Evolutionary conservation across 2,113 vertebrate species (phyloP).

Genomic region (Cochlearius cochlearius): DNA sequence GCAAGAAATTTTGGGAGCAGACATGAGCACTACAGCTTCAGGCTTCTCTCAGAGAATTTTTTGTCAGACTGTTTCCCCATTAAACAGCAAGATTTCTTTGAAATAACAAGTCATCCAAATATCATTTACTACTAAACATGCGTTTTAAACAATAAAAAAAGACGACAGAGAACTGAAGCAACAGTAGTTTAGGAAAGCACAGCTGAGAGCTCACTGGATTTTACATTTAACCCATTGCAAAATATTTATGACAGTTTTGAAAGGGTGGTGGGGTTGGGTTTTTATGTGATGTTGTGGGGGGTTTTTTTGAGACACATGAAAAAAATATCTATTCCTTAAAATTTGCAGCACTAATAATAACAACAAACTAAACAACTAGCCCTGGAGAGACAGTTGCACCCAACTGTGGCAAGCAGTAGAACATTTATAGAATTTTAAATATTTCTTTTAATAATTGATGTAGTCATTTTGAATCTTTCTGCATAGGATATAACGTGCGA

Average conservation of each 20-base stretch:
- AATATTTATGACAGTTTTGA: constrained; percentile 20
- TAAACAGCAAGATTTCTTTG: background rate
- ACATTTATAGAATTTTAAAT: constrained; percentile 80
- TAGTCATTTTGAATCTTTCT: constrained; percentile 85
- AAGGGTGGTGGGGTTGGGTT: background rate
- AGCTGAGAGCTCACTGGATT: background rate
- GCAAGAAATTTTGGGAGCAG: background rate
- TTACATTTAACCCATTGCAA: background rate
- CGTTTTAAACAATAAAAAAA: background rate
- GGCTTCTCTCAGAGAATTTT: background rate
- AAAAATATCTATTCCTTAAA: constrained; percentile 51
- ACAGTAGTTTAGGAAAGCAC: background rate
- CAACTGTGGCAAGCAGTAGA: constrained; percentile 71
- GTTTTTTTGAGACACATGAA: background rate
- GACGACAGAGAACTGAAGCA: background rate
- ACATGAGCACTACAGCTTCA: rapidly evolving
- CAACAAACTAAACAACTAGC: constrained; percentile 59
- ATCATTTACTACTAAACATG: background rate
- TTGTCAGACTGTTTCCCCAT: background rate
- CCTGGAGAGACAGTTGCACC: constrained; percentile 78
- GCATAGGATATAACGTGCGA: constrained; percentile 80
- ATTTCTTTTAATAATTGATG: constrained; percentile 90
- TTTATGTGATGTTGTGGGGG: background rate
- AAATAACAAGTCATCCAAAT: background rate
- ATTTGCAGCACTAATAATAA: constrained; percentile 43